Base-by-base conservation (phyloP, 2,888 invertebrate genomes). In the Sipunculus nudus region DNA sequence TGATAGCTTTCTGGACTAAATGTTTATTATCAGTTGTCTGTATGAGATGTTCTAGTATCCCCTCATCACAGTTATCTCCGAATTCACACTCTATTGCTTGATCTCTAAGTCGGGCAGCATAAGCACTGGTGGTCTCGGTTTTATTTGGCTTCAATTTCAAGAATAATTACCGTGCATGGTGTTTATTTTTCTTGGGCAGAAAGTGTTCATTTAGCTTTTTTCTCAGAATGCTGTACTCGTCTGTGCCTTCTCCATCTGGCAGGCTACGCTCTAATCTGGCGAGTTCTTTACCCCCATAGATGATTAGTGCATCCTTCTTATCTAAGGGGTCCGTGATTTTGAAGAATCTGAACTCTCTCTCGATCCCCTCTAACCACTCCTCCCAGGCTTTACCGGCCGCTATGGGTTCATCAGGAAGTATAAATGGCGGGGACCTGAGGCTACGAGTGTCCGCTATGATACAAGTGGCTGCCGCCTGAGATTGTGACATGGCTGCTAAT, bases 301-400 rank as follows among this genome's bases (percentile, higher is more conserved):
- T 35, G 10, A 35, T 35, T 16, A 35, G 35, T 16, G 35, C 35
- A 35, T 16, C 35, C 16, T 35, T 35, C 16, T 35, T 35, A 35
- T 35, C 35, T 16, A 16, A 10, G 16, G 35, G 10, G 16, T 35
- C 35, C 57, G 52, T 57, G 10, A 62, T 59, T 38, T 31, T 26
- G 53, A 61, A 57, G 31, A 53, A 59, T 3, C 45, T 29, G 32
- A 59, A 59, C 31, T 63, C 47, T 41, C 55, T 47, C 43, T 59
- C 59, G 38, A 59, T 63, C 2, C 31, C 55, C 23, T 59, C 55
- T 0, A 63, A 26, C 55, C 53, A 55, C n/a, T 53, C 59, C 50
- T 59, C 63, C 55, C 55, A 63, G 0, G 45, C 45, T 41, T 55
- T 39, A 16, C 50, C 63, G 16, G 55, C 39, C 4, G 19, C 6